Percentiles rank a stretch among this genome's conserved stretches.
phyloP scores from a whole-genome alignment of 2,797 vertebrate species.

The Leptodactylus fallax region DNA sequence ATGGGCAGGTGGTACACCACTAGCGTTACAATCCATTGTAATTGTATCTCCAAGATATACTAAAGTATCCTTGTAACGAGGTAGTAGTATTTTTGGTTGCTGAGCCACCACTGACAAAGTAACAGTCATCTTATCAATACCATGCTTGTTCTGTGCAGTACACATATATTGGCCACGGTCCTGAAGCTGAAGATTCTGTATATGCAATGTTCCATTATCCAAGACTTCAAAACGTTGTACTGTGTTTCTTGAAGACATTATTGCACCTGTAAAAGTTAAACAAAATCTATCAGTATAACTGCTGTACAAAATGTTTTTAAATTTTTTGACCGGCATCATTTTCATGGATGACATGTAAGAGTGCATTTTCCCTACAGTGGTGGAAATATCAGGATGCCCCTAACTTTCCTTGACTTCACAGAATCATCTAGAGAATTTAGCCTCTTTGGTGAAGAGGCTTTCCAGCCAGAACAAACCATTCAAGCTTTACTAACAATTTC shows the following conservation, averaged over 20 bases:
- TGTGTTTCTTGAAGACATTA: slow-evolving; percentile 79
- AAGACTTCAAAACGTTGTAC: slow-evolving; percentile 85
- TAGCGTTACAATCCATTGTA: slow-evolving; percentile 82
- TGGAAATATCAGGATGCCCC: background rate
- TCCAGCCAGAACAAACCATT: background rate
- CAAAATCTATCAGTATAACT: background rate
- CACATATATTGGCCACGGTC: slow-evolving; percentile 90
- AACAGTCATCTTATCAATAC: slow-evolving; percentile 77
- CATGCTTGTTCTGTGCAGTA: slow-evolving; percentile 83
- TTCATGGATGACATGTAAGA: background rate
- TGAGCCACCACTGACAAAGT: slow-evolving; percentile 79
- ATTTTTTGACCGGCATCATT: background rate
- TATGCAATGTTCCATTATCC: slow-evolving; percentile 85
- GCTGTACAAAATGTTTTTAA: background rate
- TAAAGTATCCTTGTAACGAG: slow-evolving; percentile 80
- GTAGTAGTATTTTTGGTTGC: slow-evolving; percentile 79
- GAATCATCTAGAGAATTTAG: background rate
- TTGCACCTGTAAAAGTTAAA: slow-evolving; percentile 74
- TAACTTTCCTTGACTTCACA: background rate
- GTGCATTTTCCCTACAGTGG: background rate
- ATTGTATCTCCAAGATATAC: slow-evolving; percentile 80
- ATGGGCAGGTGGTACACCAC: slow-evolving; percentile 79
- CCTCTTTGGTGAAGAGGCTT: background rate
- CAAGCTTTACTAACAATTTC: background rate
- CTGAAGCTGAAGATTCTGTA: slow-evolving; percentile 78